Evolutionary conservation across 2,888 invertebrate genomes (phyloP), one percentile per base, ranked within the genome.

Genomic region (Cataglyphis albicans): DNA sequence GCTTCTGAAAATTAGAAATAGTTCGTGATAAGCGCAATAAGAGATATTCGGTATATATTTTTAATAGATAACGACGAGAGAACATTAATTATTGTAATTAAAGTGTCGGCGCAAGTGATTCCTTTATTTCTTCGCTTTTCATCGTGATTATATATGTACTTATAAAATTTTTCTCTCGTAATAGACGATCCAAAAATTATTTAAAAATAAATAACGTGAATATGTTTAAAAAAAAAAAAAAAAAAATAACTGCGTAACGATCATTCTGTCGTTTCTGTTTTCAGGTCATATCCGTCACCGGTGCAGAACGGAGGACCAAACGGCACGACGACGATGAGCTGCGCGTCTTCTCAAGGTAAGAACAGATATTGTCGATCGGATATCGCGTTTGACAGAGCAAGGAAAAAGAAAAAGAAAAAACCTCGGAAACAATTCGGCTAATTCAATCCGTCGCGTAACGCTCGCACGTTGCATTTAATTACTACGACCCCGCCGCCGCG

Each of bases 251-350:
- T 48, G 41, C 59, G 59, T 63, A 59, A 55, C 57, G 5, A 76
- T 9, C 21, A 21, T 21, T 38, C 7, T 63, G 61, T 9, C 29
- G 12, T 63, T 61, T 76, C 32, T 74, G 59, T 57, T 92, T 93
- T 32, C 92, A 94, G 94, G 93, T 94, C 94, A 84, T 94, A 94
- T 87, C 93, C 94, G 81, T 94, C 94, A 74, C 94, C 94, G 52
- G 94, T 94, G 83, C 93, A 93, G 84, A 94, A 94, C 81, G 94
- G 93, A 83, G 93, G 92, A 55, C 92, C 92, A 84, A 94, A 92
- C 81, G 94, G 93, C 38, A 91, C 92, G 83, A 90, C 94, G 76
- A 76, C 78, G 82, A 93, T 94, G 92, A 94, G 90, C 82, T 94
- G 94, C 88, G 90, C 91, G 61, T 92, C 91, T 87, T 91, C 93